These are phyloP conservation scores for Machimus rusticus DNA, from an alignment of 2,888 invertebrate species.

Conservation along the genomic window DNA sequence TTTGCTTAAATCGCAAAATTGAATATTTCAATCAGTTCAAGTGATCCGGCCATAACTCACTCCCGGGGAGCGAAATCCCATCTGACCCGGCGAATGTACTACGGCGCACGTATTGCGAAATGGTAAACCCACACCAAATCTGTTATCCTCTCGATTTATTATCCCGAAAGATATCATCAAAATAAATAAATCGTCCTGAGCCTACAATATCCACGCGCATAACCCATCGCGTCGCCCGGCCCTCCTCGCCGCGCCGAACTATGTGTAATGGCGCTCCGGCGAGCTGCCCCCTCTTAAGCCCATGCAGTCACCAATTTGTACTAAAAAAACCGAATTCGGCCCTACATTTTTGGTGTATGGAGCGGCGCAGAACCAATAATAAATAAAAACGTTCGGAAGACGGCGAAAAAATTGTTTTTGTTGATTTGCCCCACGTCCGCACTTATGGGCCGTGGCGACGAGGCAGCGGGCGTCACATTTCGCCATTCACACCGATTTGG, in stretches of 20 bases:
- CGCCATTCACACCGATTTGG: conserved; percentile 39
- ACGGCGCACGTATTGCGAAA: conserved; percentile 1
- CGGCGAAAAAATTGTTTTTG: conserved; percentile 18
- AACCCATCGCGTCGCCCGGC: conserved; percentile 11
- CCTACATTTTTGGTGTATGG: neutral
- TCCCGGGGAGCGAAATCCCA: conserved; percentile 28
- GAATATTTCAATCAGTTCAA: conserved; percentile 39
- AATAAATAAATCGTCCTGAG: conserved; percentile 51
- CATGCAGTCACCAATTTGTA: conserved; percentile 23
- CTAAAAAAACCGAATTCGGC: neutral
- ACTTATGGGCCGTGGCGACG: neutral
- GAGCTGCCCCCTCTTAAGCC: conserved; percentile 15
- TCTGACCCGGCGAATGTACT: conserved; percentile 28
- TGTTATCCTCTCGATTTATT: conserved; percentile 50
- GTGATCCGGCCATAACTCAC: conserved; percentile 41
- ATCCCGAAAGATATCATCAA: conserved; percentile 52
- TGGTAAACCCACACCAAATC: conserved; percentile 38
- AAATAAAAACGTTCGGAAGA: conserved; percentile 23
- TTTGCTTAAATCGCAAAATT: conserved; percentile 31
- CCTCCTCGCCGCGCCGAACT: neutral
- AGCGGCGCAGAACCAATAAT: conserved; percentile 20
- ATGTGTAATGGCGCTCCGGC: conserved; percentile 1
- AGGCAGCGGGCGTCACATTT: conserved; percentile 3
- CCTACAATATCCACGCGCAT: conserved; percentile 42
- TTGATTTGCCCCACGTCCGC: conserved; percentile 22